phyloP scores from a whole-genome alignment of 2,888 invertebrate species.

The Metallyticus violacea region DNA sequence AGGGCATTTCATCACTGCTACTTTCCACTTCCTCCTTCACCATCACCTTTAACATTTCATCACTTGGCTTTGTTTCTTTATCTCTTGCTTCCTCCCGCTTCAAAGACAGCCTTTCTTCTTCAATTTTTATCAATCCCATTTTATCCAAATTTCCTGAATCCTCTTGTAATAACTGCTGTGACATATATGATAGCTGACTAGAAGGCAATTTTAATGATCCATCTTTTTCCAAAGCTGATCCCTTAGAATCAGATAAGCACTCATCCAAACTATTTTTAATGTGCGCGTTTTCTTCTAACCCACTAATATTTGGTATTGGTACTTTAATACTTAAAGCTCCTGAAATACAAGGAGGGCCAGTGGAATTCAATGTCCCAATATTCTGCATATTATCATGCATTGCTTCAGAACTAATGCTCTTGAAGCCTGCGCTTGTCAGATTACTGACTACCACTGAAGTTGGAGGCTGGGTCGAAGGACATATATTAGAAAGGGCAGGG shows the following conservation, averaged over 20 bases:
- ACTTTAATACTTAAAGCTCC: conserved; percentile 12
- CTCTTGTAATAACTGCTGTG: not conserved
- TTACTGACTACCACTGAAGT: not conserved
- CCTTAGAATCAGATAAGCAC: not conserved
- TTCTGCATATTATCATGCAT: not conserved
- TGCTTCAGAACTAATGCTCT: not conserved
- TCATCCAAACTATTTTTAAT: conserved; percentile 6
- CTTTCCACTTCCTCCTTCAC: conserved; percentile 31
- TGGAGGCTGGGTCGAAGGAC: not conserved
- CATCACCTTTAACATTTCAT: conserved; percentile 23
- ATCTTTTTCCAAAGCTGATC: not conserved
- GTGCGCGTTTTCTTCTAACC: not conserved
- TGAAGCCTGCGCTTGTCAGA: not conserved
- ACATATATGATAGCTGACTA: not conserved
- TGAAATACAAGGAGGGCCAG: not conserved
- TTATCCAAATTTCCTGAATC: not conserved
- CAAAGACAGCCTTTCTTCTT: conserved; percentile 14
- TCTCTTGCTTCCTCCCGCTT: not conserved
- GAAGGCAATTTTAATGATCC: not conserved
- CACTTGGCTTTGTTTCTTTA: not conserved
- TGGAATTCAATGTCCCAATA: not conserved
- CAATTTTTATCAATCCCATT: conserved; percentile 24
- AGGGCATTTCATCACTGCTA: conserved; percentile 24
- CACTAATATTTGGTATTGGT: conserved; percentile 3
- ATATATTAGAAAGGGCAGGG: not conserved